phyloP scores from a whole-genome alignment of 2,797 vertebrate genomes.

The Dendrocincla tyrannina region DNA sequence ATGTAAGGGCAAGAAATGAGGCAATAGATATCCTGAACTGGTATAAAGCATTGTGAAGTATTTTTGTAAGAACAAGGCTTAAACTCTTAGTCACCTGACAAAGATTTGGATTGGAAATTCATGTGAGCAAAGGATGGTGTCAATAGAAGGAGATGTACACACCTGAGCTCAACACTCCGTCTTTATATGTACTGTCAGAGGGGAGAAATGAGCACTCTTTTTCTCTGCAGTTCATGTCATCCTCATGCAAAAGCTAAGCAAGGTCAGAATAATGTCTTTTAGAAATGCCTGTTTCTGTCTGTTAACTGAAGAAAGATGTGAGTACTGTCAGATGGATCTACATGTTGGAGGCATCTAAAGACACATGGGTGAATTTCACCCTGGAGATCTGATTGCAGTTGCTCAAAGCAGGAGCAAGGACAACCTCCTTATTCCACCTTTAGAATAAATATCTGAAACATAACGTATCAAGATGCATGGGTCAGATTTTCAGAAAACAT shows the following conservation, averaged over 20 bases:
- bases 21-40: background rate
- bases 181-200: background rate
- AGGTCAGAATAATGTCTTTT: background rate
- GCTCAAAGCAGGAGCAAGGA: background rate
- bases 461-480: background rate
- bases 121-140: background rate
- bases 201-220: background rate
- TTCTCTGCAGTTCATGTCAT: background rate
- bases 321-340: background rate
- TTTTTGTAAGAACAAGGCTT: background rate
- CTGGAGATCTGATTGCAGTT: background rate
- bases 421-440: background rate
- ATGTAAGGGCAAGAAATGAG: background rate
- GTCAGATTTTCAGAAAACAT: background rate
- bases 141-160: background rate
- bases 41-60: background rate
- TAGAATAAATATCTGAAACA: background rate
- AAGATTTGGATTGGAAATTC: background rate
- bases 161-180: background rate
- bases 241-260: background rate
- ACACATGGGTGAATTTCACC: background rate
- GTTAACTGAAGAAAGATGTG: accelerated
- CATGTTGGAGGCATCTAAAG: accelerated
- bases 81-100: background rate
- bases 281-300: background rate